Percentiles rank a stretch among this genome's conserved stretches.
These are phyloP conservation scores for Balanococcus diminutus DNA, from an alignment of 2,888 invertebrate genomes.

Conservation along the genomic window DNA sequence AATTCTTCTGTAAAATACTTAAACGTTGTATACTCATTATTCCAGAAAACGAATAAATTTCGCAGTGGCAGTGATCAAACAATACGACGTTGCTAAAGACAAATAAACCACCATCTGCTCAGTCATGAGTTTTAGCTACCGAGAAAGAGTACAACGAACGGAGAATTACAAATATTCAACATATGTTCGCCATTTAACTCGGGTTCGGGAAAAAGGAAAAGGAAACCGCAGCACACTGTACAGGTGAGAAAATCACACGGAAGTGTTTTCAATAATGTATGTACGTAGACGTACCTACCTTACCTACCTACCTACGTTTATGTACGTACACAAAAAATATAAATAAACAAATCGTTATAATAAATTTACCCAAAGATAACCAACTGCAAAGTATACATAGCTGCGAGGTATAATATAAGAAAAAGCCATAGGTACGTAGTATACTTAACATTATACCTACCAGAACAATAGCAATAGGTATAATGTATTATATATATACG, in stretches of 20 bases:
- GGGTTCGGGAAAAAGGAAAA: neutral
- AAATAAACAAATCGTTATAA: neutral
- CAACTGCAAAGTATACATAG: neutral
- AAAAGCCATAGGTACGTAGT: neutral
- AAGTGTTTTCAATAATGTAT: conserved; percentile 28
- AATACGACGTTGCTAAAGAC: too few species aligned
- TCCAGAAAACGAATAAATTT: neutral
- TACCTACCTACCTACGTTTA: too few species aligned
- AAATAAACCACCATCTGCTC: neutral
- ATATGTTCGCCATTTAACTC: neutral
- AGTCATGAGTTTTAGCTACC: neutral
- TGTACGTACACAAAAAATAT: neutral
- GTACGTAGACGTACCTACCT: neutral
- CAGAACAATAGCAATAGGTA: conserved; percentile 1
- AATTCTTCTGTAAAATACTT: too few species aligned
- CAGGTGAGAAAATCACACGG: conserved; percentile 42
- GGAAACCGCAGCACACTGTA: neutral
- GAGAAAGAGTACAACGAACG: neutral
- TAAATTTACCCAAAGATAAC: conserved; percentile 3
- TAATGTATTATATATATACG: neutral
- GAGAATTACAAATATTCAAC: neutral
- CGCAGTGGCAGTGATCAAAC: neutral
- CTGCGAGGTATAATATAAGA: neutral
- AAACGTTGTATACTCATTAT: too few species aligned
- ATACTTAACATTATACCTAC: neutral